phyloP scores from a whole-genome alignment of 2,113 vertebrate genomes.

The Ploceus nigricollis region DNA sequence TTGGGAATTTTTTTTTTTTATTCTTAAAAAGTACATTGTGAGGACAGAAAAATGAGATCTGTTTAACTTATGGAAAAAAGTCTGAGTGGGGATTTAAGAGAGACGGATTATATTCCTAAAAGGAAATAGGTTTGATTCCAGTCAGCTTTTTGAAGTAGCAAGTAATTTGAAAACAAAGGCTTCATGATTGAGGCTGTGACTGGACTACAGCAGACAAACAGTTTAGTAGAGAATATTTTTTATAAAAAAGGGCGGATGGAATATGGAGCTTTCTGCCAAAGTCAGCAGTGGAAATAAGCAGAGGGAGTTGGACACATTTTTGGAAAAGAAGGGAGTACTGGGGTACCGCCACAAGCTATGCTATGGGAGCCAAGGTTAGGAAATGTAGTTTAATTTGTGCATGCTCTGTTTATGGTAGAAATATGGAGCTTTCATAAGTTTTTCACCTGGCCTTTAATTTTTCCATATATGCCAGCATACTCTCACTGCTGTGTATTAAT shows the following conservation, averaged over 20 bases:
- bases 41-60: conserved; percentile 59
- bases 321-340: conserved; percentile 52
- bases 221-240: conserved; percentile 54
- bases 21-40: conserved; percentile 28
- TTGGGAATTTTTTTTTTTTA: not conserved
- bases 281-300: conserved; percentile 64
- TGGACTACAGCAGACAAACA: conserved; percentile 52
- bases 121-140: conserved; percentile 68
- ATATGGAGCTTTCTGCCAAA: conserved; percentile 54
- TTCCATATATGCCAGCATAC: not conserved
- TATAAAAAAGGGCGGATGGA: conserved; percentile 31
- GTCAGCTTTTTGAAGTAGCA: conserved; percentile 69
- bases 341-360: conserved; percentile 43
- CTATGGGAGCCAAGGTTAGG: conserved; percentile 28
- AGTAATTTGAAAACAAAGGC: conserved; percentile 65
- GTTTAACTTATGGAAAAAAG: conserved; percentile 54
- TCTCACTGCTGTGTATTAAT: conserved; percentile 6
- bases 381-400: conserved; percentile 21
- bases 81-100: conserved; percentile 56
- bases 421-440: conserved; percentile 28
- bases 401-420: conserved; percentile 24
- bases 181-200: conserved; percentile 53
- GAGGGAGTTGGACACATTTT: conserved; percentile 48
- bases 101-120: conserved; percentile 66
- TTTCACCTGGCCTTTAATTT: conserved; percentile 38